Evolutionary conservation across 2,888 invertebrate species (phyloP), one percentile per base, ranked within the genome.

Genomic region (Drosophila leonis): DNA sequence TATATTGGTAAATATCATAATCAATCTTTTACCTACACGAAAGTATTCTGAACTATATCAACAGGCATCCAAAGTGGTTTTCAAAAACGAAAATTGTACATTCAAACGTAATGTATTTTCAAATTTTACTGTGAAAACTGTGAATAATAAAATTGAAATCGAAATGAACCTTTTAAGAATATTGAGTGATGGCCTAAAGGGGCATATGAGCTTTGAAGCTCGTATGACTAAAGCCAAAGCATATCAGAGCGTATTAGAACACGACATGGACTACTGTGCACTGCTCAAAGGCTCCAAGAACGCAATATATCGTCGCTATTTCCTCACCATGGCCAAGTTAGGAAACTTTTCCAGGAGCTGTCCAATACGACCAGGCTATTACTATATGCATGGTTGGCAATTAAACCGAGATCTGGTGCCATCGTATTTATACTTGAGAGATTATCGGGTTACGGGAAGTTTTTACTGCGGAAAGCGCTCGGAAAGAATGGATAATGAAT

Each of bases 371-470:
- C 39, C 18, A 13, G 84, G 90, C 3, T 72, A 75, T 46, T 84
- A 87, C n/a, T 84, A 87, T 27, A 9, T 89, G 7, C 66, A 72
- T 4, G 72, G 56, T 8, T 84, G 90, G 88, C 51, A 65, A 7
- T 39, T 89, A 18, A 65, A 70, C 42, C 71, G 61, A 5, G 67
- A 29, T 20, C 46, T 73, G n/a, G 52, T 84, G 7, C 84, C 84
- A 4, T 84, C 84, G 0, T 89, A 81, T 55, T 29, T 84, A 1
- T 81, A 81, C 51, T 1, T 87, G 2, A 90, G 82, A 0, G 90
- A 89, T 48, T 84, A 89, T 69, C 78, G 88, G 0, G 75, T 89
- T 7, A 33, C 29, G 1, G 59, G 69, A 7, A 51, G 35, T 2
- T 67, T 89, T n/a, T 83, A 59, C 18, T 78, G 81, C 44, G 90